Conservation (phyloP, 2,888 invertebrate genomes). For the Trichopria drosophilae region DNA sequence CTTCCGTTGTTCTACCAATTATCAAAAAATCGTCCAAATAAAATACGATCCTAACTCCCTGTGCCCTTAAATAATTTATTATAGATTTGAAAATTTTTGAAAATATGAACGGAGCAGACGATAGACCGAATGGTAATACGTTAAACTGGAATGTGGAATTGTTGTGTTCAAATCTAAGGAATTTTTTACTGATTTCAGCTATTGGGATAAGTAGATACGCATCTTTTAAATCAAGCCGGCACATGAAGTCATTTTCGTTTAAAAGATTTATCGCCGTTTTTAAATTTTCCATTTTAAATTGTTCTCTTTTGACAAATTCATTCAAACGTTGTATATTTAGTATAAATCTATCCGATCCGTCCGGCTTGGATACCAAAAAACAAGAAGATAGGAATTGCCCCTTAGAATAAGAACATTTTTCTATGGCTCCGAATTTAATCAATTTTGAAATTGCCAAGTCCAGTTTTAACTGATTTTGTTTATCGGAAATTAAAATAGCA, state of each 20-base stretch:
- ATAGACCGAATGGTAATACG: neutral
- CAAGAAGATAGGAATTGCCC: neutral
- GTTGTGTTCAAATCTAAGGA: neutral
- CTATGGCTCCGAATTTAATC: neutral
- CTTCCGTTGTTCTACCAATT: neutral
- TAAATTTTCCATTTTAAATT: no score
- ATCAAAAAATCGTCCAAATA: slow-evolving; percentile 1
- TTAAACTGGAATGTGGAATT: neutral
- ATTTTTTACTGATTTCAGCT: neutral
- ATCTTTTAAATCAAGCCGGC: neutral
- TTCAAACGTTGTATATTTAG: neutral
- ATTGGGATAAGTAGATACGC: no score
- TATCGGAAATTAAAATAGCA: neutral
- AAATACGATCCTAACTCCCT: neutral
- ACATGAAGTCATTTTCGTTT: neutral
- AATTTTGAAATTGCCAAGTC: neutral
- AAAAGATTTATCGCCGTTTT: neutral
- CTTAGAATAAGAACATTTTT: neutral
- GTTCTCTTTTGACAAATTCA: neutral
- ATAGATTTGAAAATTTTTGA: neutral
- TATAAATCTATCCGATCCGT: no score
- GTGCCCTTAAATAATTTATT: neutral
- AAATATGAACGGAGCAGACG: neutral
- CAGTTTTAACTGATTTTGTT: no score
- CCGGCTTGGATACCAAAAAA: neutral